Conservation (phyloP, 2,888 invertebrate genomes). For the Ophioninae sp. region DNA sequence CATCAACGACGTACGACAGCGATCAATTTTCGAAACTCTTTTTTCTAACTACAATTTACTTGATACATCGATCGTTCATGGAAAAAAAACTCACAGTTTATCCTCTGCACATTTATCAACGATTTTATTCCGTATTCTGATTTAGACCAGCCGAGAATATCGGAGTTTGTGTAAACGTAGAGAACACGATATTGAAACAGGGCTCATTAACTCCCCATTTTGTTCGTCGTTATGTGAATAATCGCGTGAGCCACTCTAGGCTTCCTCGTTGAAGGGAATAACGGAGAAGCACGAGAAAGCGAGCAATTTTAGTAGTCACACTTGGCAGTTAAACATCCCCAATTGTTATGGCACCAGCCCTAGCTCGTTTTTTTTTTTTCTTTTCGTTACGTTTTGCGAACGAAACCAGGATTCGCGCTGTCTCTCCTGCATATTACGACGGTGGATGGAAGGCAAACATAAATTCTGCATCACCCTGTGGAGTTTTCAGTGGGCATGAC, state of each 20-base stretch:
- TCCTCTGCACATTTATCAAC: background rate
- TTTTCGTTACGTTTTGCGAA: background rate
- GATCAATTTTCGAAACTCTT: background rate
- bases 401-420: background rate
- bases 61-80: background rate
- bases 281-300: slow-evolving; percentile 31
- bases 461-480: slow-evolving; percentile 12
- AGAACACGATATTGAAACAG: background rate
- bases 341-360: background rate
- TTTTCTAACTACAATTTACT: background rate
- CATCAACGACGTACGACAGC: background rate
- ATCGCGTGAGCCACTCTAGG: slow-evolving; percentile 34
- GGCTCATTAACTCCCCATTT: background rate
- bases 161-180: slow-evolving; percentile 7
- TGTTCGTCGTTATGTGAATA: slow-evolving; percentile 36
- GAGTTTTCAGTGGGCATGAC: slow-evolving; percentile 28
- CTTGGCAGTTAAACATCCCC: background rate
- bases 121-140: background rate
- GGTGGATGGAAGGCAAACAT: background rate
- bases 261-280: slow-evolving; percentile 19
- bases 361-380: background rate
- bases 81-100: background rate
- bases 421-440: slow-evolving; percentile 1
- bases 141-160: background rate
- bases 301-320: slow-evolving; percentile 28